Evolutionary conservation across 2,113 vertebrate species (phyloP), one percentile per base, ranked within the genome.

Genomic region (Pelobates fuscus): DNA sequence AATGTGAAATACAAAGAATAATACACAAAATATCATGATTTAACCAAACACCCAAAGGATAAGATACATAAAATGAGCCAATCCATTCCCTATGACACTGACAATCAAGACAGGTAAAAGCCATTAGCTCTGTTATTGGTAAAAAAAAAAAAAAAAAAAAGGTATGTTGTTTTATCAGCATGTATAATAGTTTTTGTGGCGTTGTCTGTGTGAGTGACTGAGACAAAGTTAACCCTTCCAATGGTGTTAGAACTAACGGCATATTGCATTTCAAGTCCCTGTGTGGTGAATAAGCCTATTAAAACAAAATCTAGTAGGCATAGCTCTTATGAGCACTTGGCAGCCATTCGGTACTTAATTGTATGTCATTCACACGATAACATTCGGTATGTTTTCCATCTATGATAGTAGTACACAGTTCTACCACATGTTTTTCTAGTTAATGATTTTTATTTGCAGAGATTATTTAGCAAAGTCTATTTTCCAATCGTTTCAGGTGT

Each of bases 361-460:
- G 3, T 30, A 26, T 30, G 59, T 61, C 27, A n/a, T 18, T 3
- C 26, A 18, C 7, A 14, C 25, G n/a, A 37, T 37, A 10, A 61
- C 0, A 30, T 21, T 26, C 2, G 1, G 2, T 10, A 1, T 1
- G 15, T 61, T 61, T 61, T n/a, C 20, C n/a, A 55, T 49, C 10
- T 8, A 55, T 23, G 21, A n/a, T 17, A 55, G 52, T 11, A 5
- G 8, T 60, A 27, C 57, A 60, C 25, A 2, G 25, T 11, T 60
- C n/a, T 5, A 23, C 20, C 57, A 60, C 15, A 2, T 61, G 24
- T n/a, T 61, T 27, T 60, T 27, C 23, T 60, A 60, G 25, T 12
- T 60, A 58, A 60, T 60, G 58, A 29, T 29, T 60, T 49, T 60
- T 29, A 60, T 11, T 17, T 29, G 58, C 58, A 27, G 12, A 15